A percentile compares a stretch with the other conserved stretches of the same genome.
phyloP scores from a whole-genome alignment of 2,113 vertebrate genomes.

The Chloroceryle aenea region DNA sequence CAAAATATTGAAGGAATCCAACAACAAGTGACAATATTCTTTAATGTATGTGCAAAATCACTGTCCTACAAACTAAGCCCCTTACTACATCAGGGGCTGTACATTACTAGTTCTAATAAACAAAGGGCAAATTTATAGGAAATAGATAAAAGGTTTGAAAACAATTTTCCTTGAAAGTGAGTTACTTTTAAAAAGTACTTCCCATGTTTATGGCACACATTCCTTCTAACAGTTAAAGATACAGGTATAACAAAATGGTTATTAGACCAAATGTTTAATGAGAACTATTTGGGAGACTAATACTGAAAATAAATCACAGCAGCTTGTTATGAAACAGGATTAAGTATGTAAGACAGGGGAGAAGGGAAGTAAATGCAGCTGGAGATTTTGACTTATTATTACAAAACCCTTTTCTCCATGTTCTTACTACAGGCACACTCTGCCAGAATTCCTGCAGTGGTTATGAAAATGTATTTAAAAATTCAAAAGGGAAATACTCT shows the following conservation, averaged over 20 bases:
- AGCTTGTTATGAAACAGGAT: slow-evolving; percentile 32
- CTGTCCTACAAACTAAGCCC: background rate
- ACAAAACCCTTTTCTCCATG: background rate
- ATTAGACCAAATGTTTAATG: background rate
- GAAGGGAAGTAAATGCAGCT: background rate
- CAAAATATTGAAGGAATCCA: background rate
- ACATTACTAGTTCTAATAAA: too few relatives aligned
- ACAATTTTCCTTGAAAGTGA: background rate
- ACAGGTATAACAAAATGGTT: background rate
- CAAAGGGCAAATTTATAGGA: background rate
- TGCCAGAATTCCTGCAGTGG: background rate
- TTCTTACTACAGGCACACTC: background rate
- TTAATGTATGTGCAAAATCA: background rate
- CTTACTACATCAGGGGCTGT: background rate
- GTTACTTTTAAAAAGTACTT: background rate
- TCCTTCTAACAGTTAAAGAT: background rate
- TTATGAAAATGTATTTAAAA: background rate
- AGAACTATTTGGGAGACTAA: background rate
- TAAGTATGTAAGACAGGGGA: background rate
- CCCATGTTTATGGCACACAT: background rate
- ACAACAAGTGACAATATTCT: fast-evolving
- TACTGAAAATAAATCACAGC: background rate
- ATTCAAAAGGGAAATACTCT: background rate
- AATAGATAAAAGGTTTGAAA: background rate
- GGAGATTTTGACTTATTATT: slow-evolving; percentile 16